Conservation (phyloP, 2,888 invertebrate species). For the Sinodicranocentrus sp. region DNA sequence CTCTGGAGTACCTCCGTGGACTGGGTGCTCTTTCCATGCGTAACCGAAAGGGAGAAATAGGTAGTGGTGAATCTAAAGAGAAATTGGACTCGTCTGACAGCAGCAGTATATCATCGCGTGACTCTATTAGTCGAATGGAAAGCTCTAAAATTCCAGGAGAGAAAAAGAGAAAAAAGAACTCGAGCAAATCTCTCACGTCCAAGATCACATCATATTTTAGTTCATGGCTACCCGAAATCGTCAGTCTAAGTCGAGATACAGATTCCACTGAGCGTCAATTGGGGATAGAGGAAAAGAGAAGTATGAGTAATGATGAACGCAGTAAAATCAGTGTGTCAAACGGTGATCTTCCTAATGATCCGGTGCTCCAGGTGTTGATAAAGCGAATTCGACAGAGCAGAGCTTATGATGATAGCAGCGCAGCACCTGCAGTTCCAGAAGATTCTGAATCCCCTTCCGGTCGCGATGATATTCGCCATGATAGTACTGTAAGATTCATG, state of each 20-base stretch:
- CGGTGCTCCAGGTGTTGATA: neutral
- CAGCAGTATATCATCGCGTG: slow-evolving; percentile 19
- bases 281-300: neutral
- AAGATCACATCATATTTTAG: slow-evolving; percentile 65
- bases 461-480: slow-evolving; percentile 37
- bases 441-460: neutral
- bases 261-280: neutral
- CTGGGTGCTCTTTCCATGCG: slow-evolving; percentile 1
- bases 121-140: slow-evolving; percentile 23
- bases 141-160: slow-evolving; percentile 63
- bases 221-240: slow-evolving; percentile 61
- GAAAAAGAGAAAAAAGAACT: slow-evolving; percentile 58
- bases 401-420: neutral
- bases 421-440: neutral
- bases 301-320: neutral
- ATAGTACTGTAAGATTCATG: slow-evolving; percentile 39
- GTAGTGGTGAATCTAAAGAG: slow-evolving; percentile 54
- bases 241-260: slow-evolving; percentile 4
- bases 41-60: slow-evolving; percentile 47
- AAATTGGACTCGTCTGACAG: slow-evolving; percentile 19
- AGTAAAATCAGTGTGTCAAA: neutral
- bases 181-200: slow-evolving; percentile 61
- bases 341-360: slow-evolving; percentile 2
- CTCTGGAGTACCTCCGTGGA: slow-evolving; percentile 43
- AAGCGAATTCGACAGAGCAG: slow-evolving; percentile 10